Base-by-base conservation (phyloP, 2,888 invertebrate genomes). In the Acleris emargana region DNA sequence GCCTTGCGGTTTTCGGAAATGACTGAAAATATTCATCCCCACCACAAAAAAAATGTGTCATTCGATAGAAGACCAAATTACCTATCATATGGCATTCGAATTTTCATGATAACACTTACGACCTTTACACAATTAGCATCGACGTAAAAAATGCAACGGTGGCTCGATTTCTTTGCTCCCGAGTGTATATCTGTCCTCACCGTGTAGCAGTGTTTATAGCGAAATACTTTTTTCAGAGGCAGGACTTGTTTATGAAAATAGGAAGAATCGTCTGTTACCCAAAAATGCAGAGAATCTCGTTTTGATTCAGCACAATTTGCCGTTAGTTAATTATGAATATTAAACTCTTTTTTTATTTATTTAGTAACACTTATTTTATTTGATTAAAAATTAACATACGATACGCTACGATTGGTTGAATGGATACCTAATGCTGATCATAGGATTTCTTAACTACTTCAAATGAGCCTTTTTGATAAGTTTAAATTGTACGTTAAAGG, bases 341-440 rank as follows among this genome's bases (percentile, higher is more conserved):
- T 52, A 52, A 52, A 52, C 52, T 52, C 52, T 52, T 28, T 52
- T 52, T 25, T 52, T 52, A 25, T 25, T 52, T 52, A 52, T 52
- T 52, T 52, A 28, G 25, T 52, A 52, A 52, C 52, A 52, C 28
- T 25, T 52, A 50, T 50, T 50, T 50, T 50, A 18, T 50, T 50
- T 50, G 50, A 50, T 50, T 50, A 50, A 50, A 1, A 50, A 50
- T 52, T 52, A 52, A 28, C 52, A 28, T 52, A 28, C 52, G 28
- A 28, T 52, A 52, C 52, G 52, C 52, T 28, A 58, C 43, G 50
- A 58, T 58, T 58, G 58, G 58, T 58, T 58, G 22, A 49, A 50
- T 58, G 28, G 58, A 58, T 58, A 58, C 60, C 60, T 60, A 52
- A 60, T 60, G 52, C 60, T 60, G 60, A 60, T 60, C 60, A 52